Conservation (phyloP, 2,797 vertebrate genomes). For the Danio albolineatus region DNA sequence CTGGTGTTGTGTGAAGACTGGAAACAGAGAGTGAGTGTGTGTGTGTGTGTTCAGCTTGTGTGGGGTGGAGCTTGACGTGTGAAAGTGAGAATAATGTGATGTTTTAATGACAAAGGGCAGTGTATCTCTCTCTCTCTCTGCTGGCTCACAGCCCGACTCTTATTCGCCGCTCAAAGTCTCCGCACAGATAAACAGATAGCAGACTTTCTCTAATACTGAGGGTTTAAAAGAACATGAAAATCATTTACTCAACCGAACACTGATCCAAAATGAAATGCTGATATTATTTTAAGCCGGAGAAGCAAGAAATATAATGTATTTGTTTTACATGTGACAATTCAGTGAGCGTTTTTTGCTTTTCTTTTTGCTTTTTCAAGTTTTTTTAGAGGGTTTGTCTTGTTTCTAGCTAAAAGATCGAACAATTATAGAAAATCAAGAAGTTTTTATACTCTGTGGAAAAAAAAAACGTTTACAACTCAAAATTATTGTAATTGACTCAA, state of each 20-base stretch:
- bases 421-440: no score
- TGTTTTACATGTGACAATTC: not conserved
- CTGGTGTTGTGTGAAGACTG: not conserved
- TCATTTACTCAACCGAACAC: not conserved
- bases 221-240: not conserved
- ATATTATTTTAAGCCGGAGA: not conserved
- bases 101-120: conserved; percentile 23
- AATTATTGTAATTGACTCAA: no score
- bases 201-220: conserved; percentile 7
- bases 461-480: not conserved
- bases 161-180: conserved; percentile 3
- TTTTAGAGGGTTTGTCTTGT: no score
- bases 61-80: conserved; percentile 30
- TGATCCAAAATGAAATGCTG: not conserved
- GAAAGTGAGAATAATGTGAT: conserved; percentile 24
- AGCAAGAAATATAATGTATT: not conserved
- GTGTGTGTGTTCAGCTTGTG: not conserved
- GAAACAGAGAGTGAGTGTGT: conserved; percentile 9
- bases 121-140: not conserved
- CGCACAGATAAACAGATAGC: not conserved
- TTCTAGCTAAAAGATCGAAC: no score
- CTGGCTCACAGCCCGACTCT: not conserved
- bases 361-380: no score
- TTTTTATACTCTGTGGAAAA: no score
- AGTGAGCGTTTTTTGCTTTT: no score